These are phyloP conservation scores for Drosophila neocordata DNA, from an alignment of 1,140 invertebrate species.

Conservation along the genomic window DNA sequence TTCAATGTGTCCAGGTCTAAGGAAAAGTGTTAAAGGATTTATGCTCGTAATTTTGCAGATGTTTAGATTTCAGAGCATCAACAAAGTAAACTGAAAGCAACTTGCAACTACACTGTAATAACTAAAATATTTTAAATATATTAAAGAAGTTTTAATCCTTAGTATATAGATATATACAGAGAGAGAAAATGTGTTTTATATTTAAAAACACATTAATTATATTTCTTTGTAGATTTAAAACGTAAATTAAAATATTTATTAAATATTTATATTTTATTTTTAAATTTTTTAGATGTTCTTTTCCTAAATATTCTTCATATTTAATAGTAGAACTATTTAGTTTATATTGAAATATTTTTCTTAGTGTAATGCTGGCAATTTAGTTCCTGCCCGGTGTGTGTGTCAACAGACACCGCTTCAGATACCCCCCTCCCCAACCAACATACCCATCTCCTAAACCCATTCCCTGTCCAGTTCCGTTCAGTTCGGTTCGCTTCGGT, in stretches of 20 bases:
- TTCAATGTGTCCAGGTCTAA: conserved; percentile 27
- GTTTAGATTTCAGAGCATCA: conserved; percentile 68
- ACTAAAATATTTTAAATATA: too few species aligned
- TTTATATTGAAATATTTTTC: conserved; percentile 1
- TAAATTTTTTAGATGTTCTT: too few species aligned
- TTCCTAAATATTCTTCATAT: too few species aligned
- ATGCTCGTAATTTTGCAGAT: conserved; percentile 81
- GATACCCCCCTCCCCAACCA: background rate
- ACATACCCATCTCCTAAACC: background rate
- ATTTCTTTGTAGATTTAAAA: too few species aligned
- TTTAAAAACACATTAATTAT: too few species aligned
- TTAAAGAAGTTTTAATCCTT: too few species aligned
- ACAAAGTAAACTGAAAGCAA: conserved; percentile 19
- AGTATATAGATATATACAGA: too few species aligned
- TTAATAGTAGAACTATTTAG: background rate
- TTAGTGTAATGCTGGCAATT: conserved; percentile 45
- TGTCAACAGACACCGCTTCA: conserved; percentile 53
- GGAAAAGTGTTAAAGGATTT: conserved; percentile 79
- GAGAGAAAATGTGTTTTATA: background rate
- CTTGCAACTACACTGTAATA: conserved; percentile 6
- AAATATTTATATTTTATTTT: too few species aligned
- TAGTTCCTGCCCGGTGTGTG: conserved; percentile 65
- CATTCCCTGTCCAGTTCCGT: conserved; percentile 16
- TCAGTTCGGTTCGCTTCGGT: conserved; percentile 7
- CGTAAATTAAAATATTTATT: too few species aligned